Percentiles rank a stretch among this genome's conserved stretches.
These are phyloP conservation scores for Cheiracanthium punctorium DNA, from an alignment of 2,888 invertebrate genomes.

Conservation along the genomic window DNA sequence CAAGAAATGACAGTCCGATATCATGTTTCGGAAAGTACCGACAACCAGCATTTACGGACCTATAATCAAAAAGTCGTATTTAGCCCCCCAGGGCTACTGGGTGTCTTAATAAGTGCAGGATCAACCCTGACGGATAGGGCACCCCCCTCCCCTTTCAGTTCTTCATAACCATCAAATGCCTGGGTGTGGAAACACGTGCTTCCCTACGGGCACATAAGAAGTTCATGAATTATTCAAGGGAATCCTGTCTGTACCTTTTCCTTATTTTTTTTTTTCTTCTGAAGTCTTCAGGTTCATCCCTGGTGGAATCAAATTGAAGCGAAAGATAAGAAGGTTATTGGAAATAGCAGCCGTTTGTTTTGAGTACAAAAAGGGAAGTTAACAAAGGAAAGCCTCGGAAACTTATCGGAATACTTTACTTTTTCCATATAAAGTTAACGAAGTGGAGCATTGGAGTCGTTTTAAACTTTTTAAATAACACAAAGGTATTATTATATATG, in stretches of 20 bases:
- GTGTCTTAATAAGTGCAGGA: background rate
- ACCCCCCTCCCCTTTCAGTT: background rate
- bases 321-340: background rate
- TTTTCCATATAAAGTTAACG: too few species aligned
- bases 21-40: background rate
- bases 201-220: background rate
- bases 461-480: too few species aligned
- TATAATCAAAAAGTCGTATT: background rate
- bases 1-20: background rate
- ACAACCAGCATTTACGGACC: background rate
- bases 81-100: background rate
- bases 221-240: constrained; percentile 4
- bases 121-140: background rate
- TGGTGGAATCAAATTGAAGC: background rate
- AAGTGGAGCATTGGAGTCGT: too few species aligned
- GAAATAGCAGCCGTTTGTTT: too few species aligned
- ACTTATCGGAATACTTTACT: too few species aligned
- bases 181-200: constrained; percentile 17
- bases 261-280: background rate
- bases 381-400: too few species aligned
- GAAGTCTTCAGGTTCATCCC: background rate
- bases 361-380: too few species aligned
- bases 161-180: background rate
- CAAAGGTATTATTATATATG: too few species aligned
- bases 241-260: background rate